Conservation (phyloP, 2,888 invertebrate species). For the Orthosia gracilis region DNA sequence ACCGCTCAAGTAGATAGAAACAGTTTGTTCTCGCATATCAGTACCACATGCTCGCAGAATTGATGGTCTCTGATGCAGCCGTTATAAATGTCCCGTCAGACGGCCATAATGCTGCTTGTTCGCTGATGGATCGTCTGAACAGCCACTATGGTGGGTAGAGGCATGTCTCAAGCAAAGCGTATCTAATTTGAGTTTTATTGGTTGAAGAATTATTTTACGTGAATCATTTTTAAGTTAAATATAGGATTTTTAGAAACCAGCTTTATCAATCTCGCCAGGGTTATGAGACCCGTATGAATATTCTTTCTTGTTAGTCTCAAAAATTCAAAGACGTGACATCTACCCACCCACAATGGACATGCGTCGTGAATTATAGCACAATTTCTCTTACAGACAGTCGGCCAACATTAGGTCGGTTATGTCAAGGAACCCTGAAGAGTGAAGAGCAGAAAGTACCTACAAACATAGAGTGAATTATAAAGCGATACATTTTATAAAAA, state of each 20-base stretch:
- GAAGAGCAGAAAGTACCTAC: not conserved
- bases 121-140: constrained; percentile 57
- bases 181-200: constrained; percentile 10
- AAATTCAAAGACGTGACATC: no score
- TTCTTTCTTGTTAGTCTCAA: no score
- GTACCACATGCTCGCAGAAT: constrained; percentile 62
- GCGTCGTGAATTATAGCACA: no score
- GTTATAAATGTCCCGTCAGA: constrained; percentile 72
- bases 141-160: not conserved
- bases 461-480: not conserved
- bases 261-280: no score
- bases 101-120: constrained; percentile 58
- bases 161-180: constrained; percentile 3
- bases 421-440: no score
- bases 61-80: constrained; percentile 68
- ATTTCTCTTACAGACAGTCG: no score
- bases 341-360: no score
- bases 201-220: not conserved
- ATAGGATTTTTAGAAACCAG: no score
- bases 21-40: constrained; percentile 37
- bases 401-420: no score
- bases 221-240: not conserved
- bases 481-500: not conserved
- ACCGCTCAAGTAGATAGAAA: constrained; percentile 5
- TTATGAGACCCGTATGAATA: no score